Base-by-base conservation (phyloP, 1,140 invertebrate genomes). In the Coenobita brevimanus region DNA sequence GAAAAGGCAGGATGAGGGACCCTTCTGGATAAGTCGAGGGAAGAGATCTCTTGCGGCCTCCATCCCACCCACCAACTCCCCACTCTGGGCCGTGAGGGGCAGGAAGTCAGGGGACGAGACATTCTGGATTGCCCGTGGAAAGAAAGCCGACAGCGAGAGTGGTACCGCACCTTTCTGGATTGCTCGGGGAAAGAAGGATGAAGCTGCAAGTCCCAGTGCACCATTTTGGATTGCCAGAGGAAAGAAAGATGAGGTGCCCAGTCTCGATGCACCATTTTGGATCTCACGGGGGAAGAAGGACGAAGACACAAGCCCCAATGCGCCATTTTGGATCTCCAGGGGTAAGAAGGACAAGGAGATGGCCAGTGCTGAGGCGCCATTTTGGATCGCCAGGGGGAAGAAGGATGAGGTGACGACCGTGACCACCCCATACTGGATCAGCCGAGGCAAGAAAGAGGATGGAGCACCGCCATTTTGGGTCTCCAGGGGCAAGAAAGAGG, bases 21-120 rank as follows among this genome's bases (percentile, higher is more conserved):
- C 85, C 17, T 87, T 80, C 78, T 87, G 85, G 85, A 87, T 81
- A 38, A 78, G 41, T 27, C 60, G 85, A 3, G 75, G 75, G 27
- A 87, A 87, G 62, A 79, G 60, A 60, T 41, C 75, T 10, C n/a
- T 30, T 41, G 15, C 33, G 1, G 27, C 38, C 0, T 3, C 38
- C 1, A 46, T 24, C 8, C 17, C 78, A 15, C 27, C 57, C 46
- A 50, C 46, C 46, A 50, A 50, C 17, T 6, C 46, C 17, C 46
- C 46, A 8, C 46, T 50, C 46, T 50, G 46, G 46, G 46, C 46
- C 6, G 46, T 27, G 1, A 17, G 27, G 30, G 67, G 27, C 27
- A 71, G 27, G 33, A 38, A 71, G 15, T 71, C 27, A 0, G 27
- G 0, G 30, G 67, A 33, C 17, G 10, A 30, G 67, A 71, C 10